phyloP scores from a whole-genome alignment of 2,888 invertebrate genomes.

The Papilio gigon region DNA sequence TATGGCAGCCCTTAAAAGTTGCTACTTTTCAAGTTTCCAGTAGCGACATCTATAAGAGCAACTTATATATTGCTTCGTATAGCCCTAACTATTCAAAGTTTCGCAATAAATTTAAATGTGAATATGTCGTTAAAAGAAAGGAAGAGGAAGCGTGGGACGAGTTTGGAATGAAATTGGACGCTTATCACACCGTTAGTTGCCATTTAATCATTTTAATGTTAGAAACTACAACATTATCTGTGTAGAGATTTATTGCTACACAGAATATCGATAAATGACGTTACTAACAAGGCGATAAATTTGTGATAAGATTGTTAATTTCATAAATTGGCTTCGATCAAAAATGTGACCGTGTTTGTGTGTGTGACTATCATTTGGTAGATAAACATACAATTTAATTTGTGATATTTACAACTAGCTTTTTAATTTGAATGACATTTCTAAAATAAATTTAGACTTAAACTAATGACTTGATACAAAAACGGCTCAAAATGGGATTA shows the following conservation, averaged over 20 bases:
- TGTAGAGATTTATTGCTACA: not conserved
- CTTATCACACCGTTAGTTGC: conserved; percentile 47
- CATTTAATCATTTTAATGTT: not conserved
- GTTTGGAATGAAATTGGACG: conserved; percentile 51
- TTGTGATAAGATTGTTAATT: not conserved
- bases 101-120: conserved; percentile 76
- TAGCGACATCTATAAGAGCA: conserved; percentile 62
- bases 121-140: conserved; percentile 70
- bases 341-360: too few relatives aligned
- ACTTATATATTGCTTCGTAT: conserved; percentile 67
- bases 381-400: too few relatives aligned
- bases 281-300: not conserved
- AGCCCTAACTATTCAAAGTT: conserved; percentile 71
- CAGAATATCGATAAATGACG: not conserved
- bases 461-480: too few relatives aligned
- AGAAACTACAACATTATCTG: not conserved
- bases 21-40: conserved; percentile 53
- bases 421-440: too few relatives aligned
- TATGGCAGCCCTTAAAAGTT: conserved; percentile 50
- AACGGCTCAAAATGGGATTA: too few relatives aligned
- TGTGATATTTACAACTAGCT: too few relatives aligned
- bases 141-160: conserved; percentile 53
- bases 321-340: too few relatives aligned
- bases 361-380: too few relatives aligned
- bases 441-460: too few relatives aligned